Evolutionary conservation across 1,140 invertebrate genomes (phyloP), one percentile per base, ranked within the genome.

Genomic region (Dendroctonus ponderosae): DNA sequence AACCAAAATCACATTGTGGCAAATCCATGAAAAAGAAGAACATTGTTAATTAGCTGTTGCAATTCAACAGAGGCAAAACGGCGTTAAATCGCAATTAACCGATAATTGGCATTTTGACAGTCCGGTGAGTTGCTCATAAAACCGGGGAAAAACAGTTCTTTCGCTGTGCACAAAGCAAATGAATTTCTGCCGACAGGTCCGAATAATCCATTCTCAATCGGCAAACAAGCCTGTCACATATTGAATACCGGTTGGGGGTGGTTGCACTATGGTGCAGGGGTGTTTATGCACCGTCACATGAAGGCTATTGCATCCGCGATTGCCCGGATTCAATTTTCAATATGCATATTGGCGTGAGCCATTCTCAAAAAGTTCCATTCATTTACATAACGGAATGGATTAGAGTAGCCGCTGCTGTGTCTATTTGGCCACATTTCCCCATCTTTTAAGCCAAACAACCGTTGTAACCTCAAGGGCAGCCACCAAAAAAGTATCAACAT

Each of bases 311-410:
- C 67, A 54, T 66, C 58, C 53, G 71, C 63, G 69, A 73, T 74
- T 74, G 74, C 71, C 71, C 70, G 73, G 74, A n/a, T 76, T 76
- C 74, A 74, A 76, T 76, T 76, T 76, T 72, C 74, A 74, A 76
- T 76, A 76, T 76, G 74, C 73, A 74, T 72, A 70, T 68, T 68
- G 67, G 65, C 69, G 52, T 46, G 12, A 46, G 50, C 50, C 26
- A 26, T 26, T 26, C 26, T 26, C 26, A 26, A 26, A 26, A 26
- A 26, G 26, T 3, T 26, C 26, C 26, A 26, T 26, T 26, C 26
- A 26, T 26, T 26, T 26, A 26, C 26, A 26, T 26, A 26, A 26
- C 26, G 3, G 26, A 26, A 26, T 26, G 26, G 26, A 26, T 26
- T 26, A 2, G 26, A 26, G 26, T 1, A 26, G 26, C 26, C 26